Conservation (phyloP, 2,797 vertebrate species). For the Diglossa cyanea region DNA sequence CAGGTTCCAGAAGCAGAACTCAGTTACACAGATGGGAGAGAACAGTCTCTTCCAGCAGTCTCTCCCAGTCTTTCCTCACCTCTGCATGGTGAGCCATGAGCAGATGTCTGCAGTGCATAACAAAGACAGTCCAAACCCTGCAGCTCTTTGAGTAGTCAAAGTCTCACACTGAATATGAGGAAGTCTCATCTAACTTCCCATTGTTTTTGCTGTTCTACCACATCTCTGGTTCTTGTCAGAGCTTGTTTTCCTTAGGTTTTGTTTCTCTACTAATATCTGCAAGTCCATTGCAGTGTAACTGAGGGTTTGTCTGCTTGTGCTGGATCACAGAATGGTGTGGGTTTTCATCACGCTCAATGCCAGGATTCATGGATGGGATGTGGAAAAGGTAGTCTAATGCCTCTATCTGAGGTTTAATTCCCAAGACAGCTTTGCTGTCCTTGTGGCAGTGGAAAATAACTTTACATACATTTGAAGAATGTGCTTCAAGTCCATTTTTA, state of each 20-base stretch:
- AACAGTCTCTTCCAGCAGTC: neutral
- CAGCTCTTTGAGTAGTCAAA: neutral
- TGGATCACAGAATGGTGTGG: neutral
- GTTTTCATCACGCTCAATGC: neutral
- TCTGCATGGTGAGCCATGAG: neutral
- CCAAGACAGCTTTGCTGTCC: neutral
- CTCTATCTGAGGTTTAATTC: neutral
- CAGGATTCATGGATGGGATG: neutral
- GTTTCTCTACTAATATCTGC: neutral
- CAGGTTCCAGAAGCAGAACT: neutral
- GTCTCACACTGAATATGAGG: neutral
- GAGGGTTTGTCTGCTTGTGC: neutral
- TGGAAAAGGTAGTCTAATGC: neutral
- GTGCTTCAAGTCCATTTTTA: neutral
- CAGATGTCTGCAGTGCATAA: neutral
- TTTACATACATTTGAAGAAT: neutral
- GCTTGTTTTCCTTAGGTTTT: neutral
- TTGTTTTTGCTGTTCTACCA: neutral
- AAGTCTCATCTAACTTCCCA: neutral
- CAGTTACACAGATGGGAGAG: neutral
- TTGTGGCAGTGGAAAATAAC: neutral
- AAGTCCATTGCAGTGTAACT: neutral
- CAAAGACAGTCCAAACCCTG: neutral
- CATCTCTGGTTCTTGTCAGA: neutral
- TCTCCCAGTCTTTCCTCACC: neutral